phyloP scores from a whole-genome alignment of 1,140 invertebrate genomes.

The Nymphalis io region DNA sequence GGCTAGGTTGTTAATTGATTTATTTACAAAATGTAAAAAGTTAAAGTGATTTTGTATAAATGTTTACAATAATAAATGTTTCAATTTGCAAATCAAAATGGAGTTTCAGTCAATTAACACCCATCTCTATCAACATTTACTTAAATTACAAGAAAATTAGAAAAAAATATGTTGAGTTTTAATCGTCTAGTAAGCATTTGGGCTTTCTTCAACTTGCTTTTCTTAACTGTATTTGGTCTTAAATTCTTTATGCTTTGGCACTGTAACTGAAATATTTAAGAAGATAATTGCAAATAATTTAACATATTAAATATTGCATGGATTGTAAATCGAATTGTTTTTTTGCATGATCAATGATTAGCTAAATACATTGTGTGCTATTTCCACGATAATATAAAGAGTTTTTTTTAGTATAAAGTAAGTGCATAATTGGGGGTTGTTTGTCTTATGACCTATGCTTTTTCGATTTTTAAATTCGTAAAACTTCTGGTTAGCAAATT shows the following conservation, averaged over 20 bases:
- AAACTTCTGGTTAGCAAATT: conserved; percentile 47
- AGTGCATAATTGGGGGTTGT: conserved; percentile 15
- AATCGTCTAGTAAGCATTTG: conserved; percentile 42
- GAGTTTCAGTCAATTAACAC: conserved; percentile 81
- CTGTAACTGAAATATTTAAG: conserved; percentile 23
- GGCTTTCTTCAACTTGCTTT: conserved; percentile 54
- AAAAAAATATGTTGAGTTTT: background rate
- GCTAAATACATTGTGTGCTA: conserved; percentile 6
- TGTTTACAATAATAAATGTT: conserved; percentile 77
- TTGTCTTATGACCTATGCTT: background rate
- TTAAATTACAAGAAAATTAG: background rate
- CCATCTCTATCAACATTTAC: conserved; percentile 71
- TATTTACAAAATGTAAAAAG: conserved; percentile 73
- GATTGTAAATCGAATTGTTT: conserved; percentile 6
- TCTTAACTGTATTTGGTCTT: conserved; percentile 64
- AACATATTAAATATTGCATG: conserved; percentile 24
- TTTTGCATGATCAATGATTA: conserved; percentile 28
- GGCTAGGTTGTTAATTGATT: conserved; percentile 80
- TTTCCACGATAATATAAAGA: conserved; percentile 4
- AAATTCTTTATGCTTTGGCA: conserved; percentile 33
- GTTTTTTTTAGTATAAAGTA: conserved; percentile 12
- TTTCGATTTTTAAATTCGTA: conserved; percentile 17
- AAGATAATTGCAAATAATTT: conserved; percentile 15
- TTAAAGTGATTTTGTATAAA: conserved; percentile 74
- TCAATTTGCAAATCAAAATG: conserved; percentile 73